Evolutionary conservation across 1,140 invertebrate genomes (phyloP), one percentile per base, ranked within the genome.

Genomic region (Lasioglossum albipes): DNA sequence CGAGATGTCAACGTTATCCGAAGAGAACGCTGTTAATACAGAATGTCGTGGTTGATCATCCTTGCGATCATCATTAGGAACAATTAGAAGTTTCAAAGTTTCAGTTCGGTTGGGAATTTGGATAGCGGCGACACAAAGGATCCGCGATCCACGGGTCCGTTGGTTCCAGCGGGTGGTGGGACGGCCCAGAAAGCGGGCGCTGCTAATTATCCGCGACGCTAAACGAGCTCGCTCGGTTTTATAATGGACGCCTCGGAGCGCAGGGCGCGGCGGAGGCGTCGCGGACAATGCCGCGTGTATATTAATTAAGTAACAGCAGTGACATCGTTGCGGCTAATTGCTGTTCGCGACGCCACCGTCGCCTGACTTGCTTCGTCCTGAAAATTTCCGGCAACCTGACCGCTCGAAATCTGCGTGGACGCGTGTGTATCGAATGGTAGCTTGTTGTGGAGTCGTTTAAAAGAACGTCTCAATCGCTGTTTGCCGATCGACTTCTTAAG

Each of bases 261-360:
- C 74, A 20, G 20, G 27, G 45, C 31, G n/a, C 36, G 49, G 54
- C 57, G 7, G 22, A 49, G 66, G 41, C 75, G 75, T 59, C 59
- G 57, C 12, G 41, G 54, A 77, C 65, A 49, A 69, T n/a, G 66
- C 41, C 52, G 54, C 18, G 20, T 42, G 45, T 68, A 45, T 57
- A 67, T 75, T 75, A 75, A 75, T 75, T 67, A 57, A 75, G 62
- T 66, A 27, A 57, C 45, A 18, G 64, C 49, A 31, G 64, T 57
- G 64, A 67, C 64, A 75, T 54, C 49, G 74, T 52, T 75, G 31
- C 74, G 13, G 42, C 49, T 67, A 75, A 75, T 75, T 75, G 74
- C 49, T 52, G 54, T 66, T 66, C 62, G 49, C 22, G 45, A 13
- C n/a, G 62, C 7, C 45, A 27, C 27, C 22, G 45, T 20, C 16